phyloP scores from a whole-genome alignment of 2,888 invertebrate species.

The Lasius platythorax region DNA sequence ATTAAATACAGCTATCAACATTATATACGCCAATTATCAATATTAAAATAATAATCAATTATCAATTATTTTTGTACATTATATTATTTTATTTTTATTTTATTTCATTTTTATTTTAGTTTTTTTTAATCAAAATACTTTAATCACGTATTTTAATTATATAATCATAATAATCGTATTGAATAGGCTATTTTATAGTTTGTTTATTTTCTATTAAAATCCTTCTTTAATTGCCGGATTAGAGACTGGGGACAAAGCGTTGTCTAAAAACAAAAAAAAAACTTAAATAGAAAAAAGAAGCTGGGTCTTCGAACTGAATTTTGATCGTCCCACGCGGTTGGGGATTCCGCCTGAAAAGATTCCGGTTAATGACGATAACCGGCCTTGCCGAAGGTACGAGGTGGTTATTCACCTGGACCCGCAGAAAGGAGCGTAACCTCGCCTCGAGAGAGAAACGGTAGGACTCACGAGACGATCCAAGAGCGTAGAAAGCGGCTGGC shows the following conservation, averaged over 20 bases:
- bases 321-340: not conserved
- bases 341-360: slow-evolving; percentile 47
- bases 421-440: slow-evolving; percentile 4
- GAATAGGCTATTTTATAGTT: not conserved
- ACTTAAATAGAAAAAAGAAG: not conserved
- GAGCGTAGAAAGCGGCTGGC: slow-evolving; percentile 27
- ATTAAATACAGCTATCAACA: not conserved
- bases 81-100: no score
- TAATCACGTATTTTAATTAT: not conserved
- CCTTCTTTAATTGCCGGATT: slow-evolving; percentile 9
- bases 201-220: slow-evolving; percentile 11
- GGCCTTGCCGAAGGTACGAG: slow-evolving; percentile 52
- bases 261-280: not conserved
- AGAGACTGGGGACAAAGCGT: not conserved
- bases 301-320: not conserved
- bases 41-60: not conserved
- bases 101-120: no score
- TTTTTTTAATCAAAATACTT: not conserved
- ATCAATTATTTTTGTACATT: not conserved
- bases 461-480: slow-evolving; percentile 18
- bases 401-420: slow-evolving; percentile 51
- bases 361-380: slow-evolving; percentile 54
- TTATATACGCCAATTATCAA: not conserved
- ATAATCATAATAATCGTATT: not conserved
- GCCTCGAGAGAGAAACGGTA: slow-evolving; percentile 1